These are phyloP conservation scores for Papilio polytes DNA, from an alignment of 1,140 invertebrate species.

Conservation along the genomic window DNA sequence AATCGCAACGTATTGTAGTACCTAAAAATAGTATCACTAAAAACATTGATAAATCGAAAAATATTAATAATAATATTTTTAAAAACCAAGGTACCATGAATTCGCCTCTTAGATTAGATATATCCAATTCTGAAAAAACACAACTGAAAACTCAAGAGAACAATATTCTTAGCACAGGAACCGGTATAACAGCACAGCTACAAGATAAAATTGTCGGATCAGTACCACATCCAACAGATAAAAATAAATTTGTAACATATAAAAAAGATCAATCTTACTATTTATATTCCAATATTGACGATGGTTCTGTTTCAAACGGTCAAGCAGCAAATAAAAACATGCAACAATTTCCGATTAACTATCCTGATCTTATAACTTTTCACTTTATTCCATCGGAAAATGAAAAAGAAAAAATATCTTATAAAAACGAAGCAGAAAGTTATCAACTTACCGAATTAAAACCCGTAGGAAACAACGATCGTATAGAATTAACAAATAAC, in stretches of 20 bases:
- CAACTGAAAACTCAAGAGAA: conserved; percentile 35
- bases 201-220: conserved; percentile 72
- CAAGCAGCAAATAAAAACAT: conserved; percentile 19
- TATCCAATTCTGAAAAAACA: conserved; percentile 44
- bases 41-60: neutral
- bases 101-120: conserved; percentile 51
- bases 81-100: conserved; percentile 53
- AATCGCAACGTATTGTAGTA: neutral
- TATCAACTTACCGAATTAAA: conserved; percentile 61
- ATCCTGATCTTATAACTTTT: conserved; percentile 54
- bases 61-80: conserved; percentile 52
- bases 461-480: neutral
- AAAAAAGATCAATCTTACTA: conserved; percentile 76
- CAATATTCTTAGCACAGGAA: conserved; percentile 56
- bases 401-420: conserved; percentile 65
- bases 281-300: conserved; percentile 63
- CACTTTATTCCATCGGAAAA: conserved; percentile 70
- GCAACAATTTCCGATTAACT: conserved; percentile 40
- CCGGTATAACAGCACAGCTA: conserved; percentile 70
- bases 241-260: conserved; percentile 71
- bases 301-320: conserved; percentile 39
- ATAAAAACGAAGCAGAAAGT: conserved; percentile 60
- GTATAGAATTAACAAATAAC: neutral
- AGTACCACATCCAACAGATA: conserved; percentile 69
- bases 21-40: conserved; percentile 28